phyloP scores from a whole-genome alignment of 2,888 invertebrate genomes.

The Drosophila ezoana region DNA sequence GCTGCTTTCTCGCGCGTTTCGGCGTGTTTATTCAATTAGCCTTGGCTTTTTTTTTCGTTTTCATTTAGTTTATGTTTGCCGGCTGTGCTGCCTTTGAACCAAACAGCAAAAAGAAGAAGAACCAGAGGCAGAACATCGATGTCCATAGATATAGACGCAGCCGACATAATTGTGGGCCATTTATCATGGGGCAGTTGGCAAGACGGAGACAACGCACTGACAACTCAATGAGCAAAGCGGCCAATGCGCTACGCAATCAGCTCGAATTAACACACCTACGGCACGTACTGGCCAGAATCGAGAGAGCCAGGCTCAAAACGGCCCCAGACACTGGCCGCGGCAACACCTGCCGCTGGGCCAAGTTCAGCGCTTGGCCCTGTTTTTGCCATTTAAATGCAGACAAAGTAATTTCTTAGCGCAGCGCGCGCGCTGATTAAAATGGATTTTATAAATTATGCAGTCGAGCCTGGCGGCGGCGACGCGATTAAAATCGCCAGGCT shows the following conservation, averaged over 20 bases:
- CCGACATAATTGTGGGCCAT: slow-evolving; percentile 75
- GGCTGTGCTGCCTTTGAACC: slow-evolving; percentile 57
- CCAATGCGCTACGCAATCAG: slow-evolving; percentile 57
- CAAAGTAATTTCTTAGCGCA: slow-evolving; percentile 80
- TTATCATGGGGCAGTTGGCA: slow-evolving; percentile 70
- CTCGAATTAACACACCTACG: slow-evolving; percentile 75
- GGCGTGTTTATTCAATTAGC: slow-evolving; percentile 79
- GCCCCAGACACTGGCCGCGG: not conserved
- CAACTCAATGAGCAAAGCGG: slow-evolving; percentile 78
- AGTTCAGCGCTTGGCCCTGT: slow-evolving; percentile 66
- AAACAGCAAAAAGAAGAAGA: slow-evolving; percentile 23
- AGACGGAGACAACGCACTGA: slow-evolving; percentile 67
- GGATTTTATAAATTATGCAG: slow-evolving; percentile 82
- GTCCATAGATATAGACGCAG: slow-evolving; percentile 56
- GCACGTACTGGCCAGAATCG: slow-evolving; percentile 55
- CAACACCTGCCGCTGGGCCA: slow-evolving; percentile 75
- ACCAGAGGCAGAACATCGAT: slow-evolving; percentile 34
- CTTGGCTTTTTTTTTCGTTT: slow-evolving; percentile 28
- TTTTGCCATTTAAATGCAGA: slow-evolving; percentile 81
- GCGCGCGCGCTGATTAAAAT: slow-evolving; percentile 76
- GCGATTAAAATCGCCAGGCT: slow-evolving; percentile 75
- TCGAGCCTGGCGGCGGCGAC: slow-evolving; percentile 45
- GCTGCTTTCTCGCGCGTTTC: slow-evolving; percentile 65
- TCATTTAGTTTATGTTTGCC: slow-evolving; percentile 35
- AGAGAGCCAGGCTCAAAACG: not conserved